Conservation (phyloP, 2,888 invertebrate genomes). For the Craniophora ligustri region DNA sequence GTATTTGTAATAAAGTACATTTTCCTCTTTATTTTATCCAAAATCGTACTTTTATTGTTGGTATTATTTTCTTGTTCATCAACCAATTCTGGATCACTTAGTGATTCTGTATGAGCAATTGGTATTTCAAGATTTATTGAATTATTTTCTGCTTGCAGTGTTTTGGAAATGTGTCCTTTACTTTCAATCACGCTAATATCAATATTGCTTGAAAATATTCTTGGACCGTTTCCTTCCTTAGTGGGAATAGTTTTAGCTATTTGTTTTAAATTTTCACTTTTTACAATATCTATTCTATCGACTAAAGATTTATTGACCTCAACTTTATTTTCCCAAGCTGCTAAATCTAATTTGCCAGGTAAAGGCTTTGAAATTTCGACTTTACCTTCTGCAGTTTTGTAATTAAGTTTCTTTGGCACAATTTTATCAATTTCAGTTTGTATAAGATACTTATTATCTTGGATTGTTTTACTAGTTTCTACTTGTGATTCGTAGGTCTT, state of each 20-base stretch:
- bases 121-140: conserved; percentile 10
- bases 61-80: conserved; percentile 25
- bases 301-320: conserved; percentile 35
- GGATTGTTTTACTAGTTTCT: conserved; percentile 6
- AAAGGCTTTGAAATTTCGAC: background rate
- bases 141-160: background rate
- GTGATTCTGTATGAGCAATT: conserved; percentile 19
- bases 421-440: background rate
- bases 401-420: conserved; percentile 9
- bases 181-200: background rate
- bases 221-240: conserved; percentile 8
- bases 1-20: conserved; percentile 33
- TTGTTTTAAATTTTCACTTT: conserved; percentile 23
- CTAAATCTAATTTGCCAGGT: conserved; percentile 29
- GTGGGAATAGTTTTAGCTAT: conserved; percentile 16
- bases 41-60: conserved; percentile 14
- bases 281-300: conserved; percentile 20
- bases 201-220: background rate
- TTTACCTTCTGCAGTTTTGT: conserved; percentile 4
- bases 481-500: conserved; percentile 8
- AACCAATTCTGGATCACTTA: conserved; percentile 46
- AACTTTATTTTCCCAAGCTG: conserved; percentile 30
- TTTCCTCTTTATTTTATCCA: conserved; percentile 36
- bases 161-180: conserved; percentile 5
- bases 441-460: background rate